These are phyloP conservation scores for Gortyna flavago DNA, from an alignment of 2,888 invertebrate genomes.

Conservation along the genomic window DNA sequence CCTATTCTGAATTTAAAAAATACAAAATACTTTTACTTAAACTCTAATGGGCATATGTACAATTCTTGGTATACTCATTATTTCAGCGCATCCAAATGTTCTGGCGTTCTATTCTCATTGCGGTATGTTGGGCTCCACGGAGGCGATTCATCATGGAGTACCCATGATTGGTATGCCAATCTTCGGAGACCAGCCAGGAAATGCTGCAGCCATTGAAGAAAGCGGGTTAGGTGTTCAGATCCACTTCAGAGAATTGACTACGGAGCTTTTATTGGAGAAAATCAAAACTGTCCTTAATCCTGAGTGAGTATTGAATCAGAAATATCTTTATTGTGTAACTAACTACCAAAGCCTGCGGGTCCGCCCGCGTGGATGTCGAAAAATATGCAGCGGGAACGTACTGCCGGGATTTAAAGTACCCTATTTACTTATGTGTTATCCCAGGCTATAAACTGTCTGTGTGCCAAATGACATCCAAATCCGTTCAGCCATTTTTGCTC, in stretches of 20 bases:
- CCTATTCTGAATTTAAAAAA: not conserved
- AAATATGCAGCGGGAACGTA: not conserved
- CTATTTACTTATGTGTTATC: not conserved
- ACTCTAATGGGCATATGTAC: not conserved
- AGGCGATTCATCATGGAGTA: slow-evolving; percentile 90
- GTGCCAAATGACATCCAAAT: not conserved
- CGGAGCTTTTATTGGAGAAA: slow-evolving; percentile 85
- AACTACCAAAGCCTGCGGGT: no score
- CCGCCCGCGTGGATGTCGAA: not conserved
- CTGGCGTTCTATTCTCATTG: slow-evolving; percentile 90
- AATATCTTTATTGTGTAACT: not conserved
- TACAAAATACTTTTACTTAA: not conserved
- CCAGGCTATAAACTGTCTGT: not conserved
- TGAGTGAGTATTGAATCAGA: slow-evolving; percentile 78
- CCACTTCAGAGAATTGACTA: slow-evolving; percentile 84
- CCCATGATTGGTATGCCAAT: slow-evolving; percentile 91
- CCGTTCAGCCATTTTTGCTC: not conserved
- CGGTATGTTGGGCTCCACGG: slow-evolving; percentile 89
- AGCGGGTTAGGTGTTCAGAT: slow-evolving; percentile 87
- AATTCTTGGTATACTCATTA: not conserved
- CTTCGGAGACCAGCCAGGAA: slow-evolving; percentile 90
- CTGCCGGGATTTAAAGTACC: not conserved
- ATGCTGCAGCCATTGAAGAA: slow-evolving; percentile 88
- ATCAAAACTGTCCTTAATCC: slow-evolving; percentile 87
- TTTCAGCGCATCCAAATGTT: slow-evolving; percentile 74